A percentile compares a stretch with the other conserved stretches of the same genome.
These are phyloP conservation scores for Phoxinus phoxinus DNA, from an alignment of 2,113 vertebrate genomes.

Conservation along the genomic window DNA sequence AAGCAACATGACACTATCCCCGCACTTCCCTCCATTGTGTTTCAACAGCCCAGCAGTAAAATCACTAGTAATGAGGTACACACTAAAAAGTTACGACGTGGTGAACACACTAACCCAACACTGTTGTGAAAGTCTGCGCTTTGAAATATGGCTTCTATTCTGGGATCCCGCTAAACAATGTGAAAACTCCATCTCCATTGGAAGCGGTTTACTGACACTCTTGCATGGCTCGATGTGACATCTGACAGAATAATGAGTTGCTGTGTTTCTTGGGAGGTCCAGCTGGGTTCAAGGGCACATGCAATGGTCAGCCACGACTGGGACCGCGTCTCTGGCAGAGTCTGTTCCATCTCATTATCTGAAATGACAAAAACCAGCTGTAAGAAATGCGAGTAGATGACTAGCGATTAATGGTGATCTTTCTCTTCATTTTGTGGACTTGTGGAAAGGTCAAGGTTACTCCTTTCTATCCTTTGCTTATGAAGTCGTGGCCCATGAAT, in stretches of 20 bases:
- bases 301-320: conserved; percentile 36
- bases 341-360: conserved; percentile 49
- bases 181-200: conserved; percentile 30
- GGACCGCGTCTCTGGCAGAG: conserved; percentile 25
- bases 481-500: conserved; percentile 27
- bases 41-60: conserved; percentile 34
- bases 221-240: conserved; percentile 28
- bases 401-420: conserved; percentile 54
- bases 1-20: conserved; percentile 17
- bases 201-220: conserved; percentile 25
- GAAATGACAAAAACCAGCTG: conserved; percentile 50
- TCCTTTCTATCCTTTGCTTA: conserved; percentile 39
- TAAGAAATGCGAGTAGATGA: conserved; percentile 54
- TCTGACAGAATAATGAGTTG: conserved; percentile 48
- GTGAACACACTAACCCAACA: background rate
- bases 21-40: conserved; percentile 18
- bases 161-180: conserved; percentile 44
- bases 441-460: conserved; percentile 55
- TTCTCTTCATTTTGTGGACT: conserved; percentile 28
- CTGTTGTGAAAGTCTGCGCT: conserved; percentile 45
- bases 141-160: conserved; percentile 53
- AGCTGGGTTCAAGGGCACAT: conserved; percentile 40
- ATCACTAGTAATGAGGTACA: conserved; percentile 35
- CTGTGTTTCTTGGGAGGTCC: conserved; percentile 39
- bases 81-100: conserved; percentile 21